Conservation (phyloP, 1,140 invertebrate species). For the Conopomorpha cramerella region DNA sequence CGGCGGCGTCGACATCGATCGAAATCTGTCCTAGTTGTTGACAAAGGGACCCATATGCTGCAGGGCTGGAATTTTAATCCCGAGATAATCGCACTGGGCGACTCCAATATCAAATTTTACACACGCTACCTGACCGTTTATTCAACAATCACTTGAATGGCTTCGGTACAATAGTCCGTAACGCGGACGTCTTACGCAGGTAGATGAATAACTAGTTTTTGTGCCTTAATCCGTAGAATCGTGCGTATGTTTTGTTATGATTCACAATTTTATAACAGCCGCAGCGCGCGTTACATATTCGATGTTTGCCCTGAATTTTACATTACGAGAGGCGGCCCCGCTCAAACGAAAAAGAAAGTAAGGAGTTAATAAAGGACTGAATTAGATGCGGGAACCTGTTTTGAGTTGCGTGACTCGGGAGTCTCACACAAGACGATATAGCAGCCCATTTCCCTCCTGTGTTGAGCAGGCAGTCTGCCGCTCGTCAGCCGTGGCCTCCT, state of each 20-base stretch:
- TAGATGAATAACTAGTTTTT: conserved; percentile 9
- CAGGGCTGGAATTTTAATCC: conserved; percentile 44
- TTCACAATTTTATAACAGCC: neutral
- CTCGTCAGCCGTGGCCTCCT: conserved; percentile 26
- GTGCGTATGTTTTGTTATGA: conserved; percentile 5
- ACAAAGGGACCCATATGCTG: conserved; percentile 13
- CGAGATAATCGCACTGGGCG: conserved; percentile 31
- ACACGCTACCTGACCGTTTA: conserved; percentile 42
- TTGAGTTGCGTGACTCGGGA: no score
- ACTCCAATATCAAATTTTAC: conserved; percentile 40
- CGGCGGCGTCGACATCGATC: no score
- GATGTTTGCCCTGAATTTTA: no score
- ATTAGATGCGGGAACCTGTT: no score
- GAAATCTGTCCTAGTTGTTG: no score
- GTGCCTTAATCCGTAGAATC: conserved; percentile 7
- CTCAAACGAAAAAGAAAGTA: no score
- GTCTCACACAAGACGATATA: no score
- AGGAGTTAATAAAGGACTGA: no score
- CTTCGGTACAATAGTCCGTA: conserved; percentile 25
- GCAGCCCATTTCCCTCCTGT: conserved; percentile 9
- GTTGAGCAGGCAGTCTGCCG: conserved; percentile 11
- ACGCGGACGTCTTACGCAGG: conserved; percentile 16
- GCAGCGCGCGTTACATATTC: neutral
- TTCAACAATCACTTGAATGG: conserved; percentile 33
- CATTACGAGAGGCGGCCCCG: no score